These are phyloP conservation scores for Coboldia fuscipes DNA, from an alignment of 1,140 invertebrate species.

Conservation along the genomic window DNA sequence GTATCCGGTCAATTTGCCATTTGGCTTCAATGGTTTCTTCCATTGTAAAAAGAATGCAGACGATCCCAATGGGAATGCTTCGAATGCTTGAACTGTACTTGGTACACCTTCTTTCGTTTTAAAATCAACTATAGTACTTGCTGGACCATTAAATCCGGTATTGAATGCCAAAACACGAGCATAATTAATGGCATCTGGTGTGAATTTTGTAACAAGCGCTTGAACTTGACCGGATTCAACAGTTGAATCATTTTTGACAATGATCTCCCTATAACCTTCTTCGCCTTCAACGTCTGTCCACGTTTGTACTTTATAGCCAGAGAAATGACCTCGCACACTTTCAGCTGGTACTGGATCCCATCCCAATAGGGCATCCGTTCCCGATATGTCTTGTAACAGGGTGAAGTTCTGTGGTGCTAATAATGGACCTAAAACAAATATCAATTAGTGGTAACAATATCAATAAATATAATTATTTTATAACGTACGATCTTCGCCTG, in stretches of 20 bases:
- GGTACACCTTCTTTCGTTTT: conserved; percentile 84
- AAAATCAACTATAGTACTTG: conserved; percentile 65
- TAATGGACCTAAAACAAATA: conserved; percentile 34
- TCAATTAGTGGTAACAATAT: background rate
- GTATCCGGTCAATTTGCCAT: conserved; percentile 84
- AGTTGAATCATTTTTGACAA: conserved; percentile 49
- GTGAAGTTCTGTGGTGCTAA: conserved; percentile 73
- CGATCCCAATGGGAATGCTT: conserved; percentile 68
- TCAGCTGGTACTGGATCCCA: conserved; percentile 62
- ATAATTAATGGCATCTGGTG: conserved; percentile 75
- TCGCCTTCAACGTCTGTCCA: conserved; percentile 72
- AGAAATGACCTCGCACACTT: conserved; percentile 73
- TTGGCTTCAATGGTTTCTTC: conserved; percentile 81
- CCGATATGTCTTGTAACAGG: conserved; percentile 43
- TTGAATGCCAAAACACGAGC: conserved; percentile 82
- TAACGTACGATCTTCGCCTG: conserved; percentile 68
- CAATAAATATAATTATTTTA: background rate
- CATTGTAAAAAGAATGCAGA: conserved; percentile 75
- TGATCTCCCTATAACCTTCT: conserved; percentile 52
- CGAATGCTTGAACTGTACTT: conserved; percentile 60
- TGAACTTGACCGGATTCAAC: no score
- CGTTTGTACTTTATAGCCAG: conserved; percentile 87
- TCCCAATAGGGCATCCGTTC: conserved; percentile 54
- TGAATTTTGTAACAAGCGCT: conserved; percentile 63
- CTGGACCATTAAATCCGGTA: conserved; percentile 71